Evolutionary conservation across 2,113 vertebrate species (phyloP), one percentile per base, ranked within the genome.

Genomic region (Sylvia atricapilla): DNA sequence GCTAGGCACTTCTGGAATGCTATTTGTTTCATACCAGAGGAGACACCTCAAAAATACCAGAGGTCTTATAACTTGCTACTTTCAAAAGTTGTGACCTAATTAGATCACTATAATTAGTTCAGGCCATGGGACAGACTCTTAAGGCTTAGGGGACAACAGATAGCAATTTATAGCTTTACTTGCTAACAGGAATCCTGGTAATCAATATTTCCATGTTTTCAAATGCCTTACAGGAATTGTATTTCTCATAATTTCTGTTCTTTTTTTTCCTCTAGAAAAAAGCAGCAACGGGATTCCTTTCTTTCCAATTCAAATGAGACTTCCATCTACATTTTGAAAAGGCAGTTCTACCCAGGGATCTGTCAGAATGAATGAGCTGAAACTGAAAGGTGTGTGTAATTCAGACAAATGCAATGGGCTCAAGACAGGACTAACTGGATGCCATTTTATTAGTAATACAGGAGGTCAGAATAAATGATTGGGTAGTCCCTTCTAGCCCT

Each of bases 61-160:
- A 84, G 43, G 35, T 67, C 31, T 39, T 47, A 37, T 78, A 64
- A 84, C 30, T 35, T 93, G 90, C 89, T 96, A 94, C 83, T 91
- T 97, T 98, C 93, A 93, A 96, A 96, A 86, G 83, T 43, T 55
- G 53, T 46, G 59, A 79, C 58, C 41, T 89, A 59, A 87, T 90
- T 90, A 92, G 28, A 39, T 76, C 23, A 59, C 66, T 79, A 43
- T 63, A 94, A 87, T 94, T 87, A 75, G 7, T 89, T 79, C 58
- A 72, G 74, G 35, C 19, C 17, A 41, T 21, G 30, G 60, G 9
- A 81, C 44, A 70, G 64, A n/a, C 21, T 73, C 11, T 37, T 79
- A 59, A 63, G 27, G 22, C 55, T 93, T 85, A 47, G 16, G 28
- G 27, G 35, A 86, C 30, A 84, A 39, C 19, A 67, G 43, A 20